These are phyloP conservation scores for Pseudochirops corinnae DNA, from an alignment of 2,797 vertebrate species.

Conservation along the genomic window DNA sequence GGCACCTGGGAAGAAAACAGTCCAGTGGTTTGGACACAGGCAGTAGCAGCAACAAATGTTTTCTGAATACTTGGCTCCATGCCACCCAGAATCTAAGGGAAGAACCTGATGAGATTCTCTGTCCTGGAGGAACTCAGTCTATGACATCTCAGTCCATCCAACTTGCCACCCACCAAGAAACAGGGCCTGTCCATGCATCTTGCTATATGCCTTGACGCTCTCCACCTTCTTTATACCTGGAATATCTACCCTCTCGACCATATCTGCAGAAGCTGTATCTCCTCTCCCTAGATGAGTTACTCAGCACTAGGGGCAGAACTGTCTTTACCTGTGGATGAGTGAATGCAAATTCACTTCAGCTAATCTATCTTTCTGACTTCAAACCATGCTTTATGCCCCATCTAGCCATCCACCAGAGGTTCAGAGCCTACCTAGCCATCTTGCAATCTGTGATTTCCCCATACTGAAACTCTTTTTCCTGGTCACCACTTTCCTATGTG, in stretches of 20 bases:
- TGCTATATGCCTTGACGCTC: background rate
- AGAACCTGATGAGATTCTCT: background rate
- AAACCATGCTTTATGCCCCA: background rate
- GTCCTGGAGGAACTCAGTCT: background rate
- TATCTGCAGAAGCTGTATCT: background rate
- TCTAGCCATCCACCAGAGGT: background rate
- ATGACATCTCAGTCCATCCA: background rate
- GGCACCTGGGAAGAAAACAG: constrained; percentile 72
- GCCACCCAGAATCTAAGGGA: background rate
- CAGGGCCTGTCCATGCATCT: background rate
- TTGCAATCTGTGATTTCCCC: background rate
- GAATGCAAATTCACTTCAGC: background rate
- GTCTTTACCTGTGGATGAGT: background rate
- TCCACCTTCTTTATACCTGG: background rate
- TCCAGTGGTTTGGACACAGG: background rate
- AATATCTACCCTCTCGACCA: background rate
- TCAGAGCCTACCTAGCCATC: background rate
- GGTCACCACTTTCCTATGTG: background rate
- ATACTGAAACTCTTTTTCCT: background rate
- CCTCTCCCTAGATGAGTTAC: background rate
- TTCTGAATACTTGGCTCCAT: background rate
- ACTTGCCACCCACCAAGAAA: background rate
- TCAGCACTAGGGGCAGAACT: background rate
- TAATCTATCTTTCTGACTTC: background rate
- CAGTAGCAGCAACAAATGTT: background rate